phyloP scores from a whole-genome alignment of 53 echinoderm and acorn worm species.

The Mesocentrotus franciscanus region DNA sequence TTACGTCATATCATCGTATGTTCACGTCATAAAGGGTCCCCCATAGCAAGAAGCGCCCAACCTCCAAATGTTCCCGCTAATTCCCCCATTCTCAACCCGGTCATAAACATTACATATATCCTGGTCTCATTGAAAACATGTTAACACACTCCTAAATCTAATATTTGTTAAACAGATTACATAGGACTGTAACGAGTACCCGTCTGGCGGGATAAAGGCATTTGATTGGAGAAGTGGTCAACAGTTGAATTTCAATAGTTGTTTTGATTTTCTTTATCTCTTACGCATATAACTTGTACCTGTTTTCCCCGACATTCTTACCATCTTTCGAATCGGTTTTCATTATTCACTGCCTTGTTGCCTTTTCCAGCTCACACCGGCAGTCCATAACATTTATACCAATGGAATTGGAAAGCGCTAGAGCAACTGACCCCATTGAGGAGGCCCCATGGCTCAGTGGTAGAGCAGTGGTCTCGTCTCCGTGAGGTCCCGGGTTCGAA shows the following conservation, averaged over 20 bases:
- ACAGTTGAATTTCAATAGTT: too few relatives aligned
- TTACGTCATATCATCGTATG: not conserved
- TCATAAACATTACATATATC: not conserved
- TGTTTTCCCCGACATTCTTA: too few relatives aligned
- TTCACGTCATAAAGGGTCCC: not conserved
- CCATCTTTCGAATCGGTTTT: too few relatives aligned
- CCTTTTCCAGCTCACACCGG: too few relatives aligned
- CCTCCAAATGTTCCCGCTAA: not conserved
- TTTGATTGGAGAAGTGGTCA: not conserved
- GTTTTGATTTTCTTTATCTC: not conserved
- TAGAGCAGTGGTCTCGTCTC: too few relatives aligned
- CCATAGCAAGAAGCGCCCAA: not conserved
- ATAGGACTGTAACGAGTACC: not conserved
- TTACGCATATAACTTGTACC: not conserved
- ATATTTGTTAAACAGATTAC: slow-evolving; percentile 4
- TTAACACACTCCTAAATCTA: not conserved
- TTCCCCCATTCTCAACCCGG: not conserved
- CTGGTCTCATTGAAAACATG: not conserved
- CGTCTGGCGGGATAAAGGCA: not conserved
- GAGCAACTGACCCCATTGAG: too few relatives aligned
- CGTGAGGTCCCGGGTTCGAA: too few relatives aligned
- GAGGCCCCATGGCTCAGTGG: too few relatives aligned
- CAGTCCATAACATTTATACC: too few relatives aligned
- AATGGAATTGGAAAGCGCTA: too few relatives aligned
- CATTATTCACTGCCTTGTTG: too few relatives aligned